These are phyloP conservation scores for Encarsia formosa DNA, from an alignment of 2,888 invertebrate genomes.

Conservation along the genomic window DNA sequence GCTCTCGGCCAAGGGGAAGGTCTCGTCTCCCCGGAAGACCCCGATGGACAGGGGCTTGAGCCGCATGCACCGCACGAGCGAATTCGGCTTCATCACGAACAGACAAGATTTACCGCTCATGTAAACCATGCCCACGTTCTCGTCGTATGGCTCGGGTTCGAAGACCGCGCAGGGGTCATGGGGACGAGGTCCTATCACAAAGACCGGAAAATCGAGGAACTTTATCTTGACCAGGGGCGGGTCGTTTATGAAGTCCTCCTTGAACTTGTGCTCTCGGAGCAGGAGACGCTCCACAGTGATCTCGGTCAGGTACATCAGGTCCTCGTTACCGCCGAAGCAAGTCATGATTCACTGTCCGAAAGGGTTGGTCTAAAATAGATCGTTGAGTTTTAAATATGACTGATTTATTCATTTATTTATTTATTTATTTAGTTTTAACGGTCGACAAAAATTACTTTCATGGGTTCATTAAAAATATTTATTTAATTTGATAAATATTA, in stretches of 20 bases:
- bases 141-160: conserved; percentile 11
- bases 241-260: conserved; percentile 29
- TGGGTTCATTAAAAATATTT: too few relatives aligned
- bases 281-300: conserved; percentile 40
- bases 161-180: background rate
- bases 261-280: conserved; percentile 36
- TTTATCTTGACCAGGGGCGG: conserved; percentile 41
- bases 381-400: too few relatives aligned
- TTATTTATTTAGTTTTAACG: too few relatives aligned
- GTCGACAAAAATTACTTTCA: too few relatives aligned
- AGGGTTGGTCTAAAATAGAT: too few relatives aligned
- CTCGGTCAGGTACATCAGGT: conserved; percentile 43
- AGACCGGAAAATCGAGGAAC: conserved; percentile 45
- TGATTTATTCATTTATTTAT: too few relatives aligned
- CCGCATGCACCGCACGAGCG: conserved; percentile 40
- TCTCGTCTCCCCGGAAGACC: conserved; percentile 42
- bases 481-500: too few relatives aligned
- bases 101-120: conserved; percentile 41
- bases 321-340: conserved; percentile 43
- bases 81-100: conserved; percentile 42
- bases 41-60: conserved; percentile 39
- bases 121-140: conserved; percentile 35
- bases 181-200: conserved; percentile 33
- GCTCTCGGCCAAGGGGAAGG: conserved; percentile 45
- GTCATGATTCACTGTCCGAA: too few relatives aligned